These are phyloP conservation scores for Sturmia bella DNA, from an alignment of 2,888 invertebrate species.

Conservation along the genomic window DNA sequence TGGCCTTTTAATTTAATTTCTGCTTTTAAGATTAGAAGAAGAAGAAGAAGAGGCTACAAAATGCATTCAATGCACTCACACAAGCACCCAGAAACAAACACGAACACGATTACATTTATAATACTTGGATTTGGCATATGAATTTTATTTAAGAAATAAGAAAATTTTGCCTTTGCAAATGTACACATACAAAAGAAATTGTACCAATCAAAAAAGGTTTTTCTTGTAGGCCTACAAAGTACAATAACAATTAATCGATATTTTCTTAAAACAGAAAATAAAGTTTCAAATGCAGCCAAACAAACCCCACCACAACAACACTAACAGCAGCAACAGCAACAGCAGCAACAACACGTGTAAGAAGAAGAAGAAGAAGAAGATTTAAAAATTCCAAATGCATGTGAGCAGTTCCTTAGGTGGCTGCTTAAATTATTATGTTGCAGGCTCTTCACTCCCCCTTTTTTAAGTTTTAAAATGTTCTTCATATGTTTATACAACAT, in stretches of 20 bases:
- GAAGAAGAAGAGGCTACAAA: background rate
- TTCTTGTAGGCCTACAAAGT: constrained; percentile 47
- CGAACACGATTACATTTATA: background rate
- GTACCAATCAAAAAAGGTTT: constrained; percentile 58
- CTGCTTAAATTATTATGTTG: constrained; percentile 10
- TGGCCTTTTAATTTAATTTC: background rate
- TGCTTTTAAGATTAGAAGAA: background rate
- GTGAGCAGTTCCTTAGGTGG: constrained; percentile 33
- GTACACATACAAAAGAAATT: constrained; percentile 37
- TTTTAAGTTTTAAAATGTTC: constrained; percentile 30
- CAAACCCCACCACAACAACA: background rate
- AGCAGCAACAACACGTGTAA: too few species aligned
- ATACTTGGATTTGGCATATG: constrained; percentile 7
- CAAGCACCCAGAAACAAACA: background rate
- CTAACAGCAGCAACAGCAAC: too few species aligned
- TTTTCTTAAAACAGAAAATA: constrained; percentile 54
- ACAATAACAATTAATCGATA: constrained; percentile 61
- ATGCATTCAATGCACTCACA: background rate
- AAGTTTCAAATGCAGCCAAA: constrained; percentile 35
- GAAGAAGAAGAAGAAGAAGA: too few species aligned
- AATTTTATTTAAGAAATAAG: constrained; percentile 58
- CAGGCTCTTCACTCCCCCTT: background rate
- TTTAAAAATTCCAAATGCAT: background rate
- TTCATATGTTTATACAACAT: constrained; percentile 6
- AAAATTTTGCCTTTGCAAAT: constrained; percentile 36